phyloP scores from a whole-genome alignment of 1,140 invertebrate genomes.

The Phocides pigmalion region DNA sequence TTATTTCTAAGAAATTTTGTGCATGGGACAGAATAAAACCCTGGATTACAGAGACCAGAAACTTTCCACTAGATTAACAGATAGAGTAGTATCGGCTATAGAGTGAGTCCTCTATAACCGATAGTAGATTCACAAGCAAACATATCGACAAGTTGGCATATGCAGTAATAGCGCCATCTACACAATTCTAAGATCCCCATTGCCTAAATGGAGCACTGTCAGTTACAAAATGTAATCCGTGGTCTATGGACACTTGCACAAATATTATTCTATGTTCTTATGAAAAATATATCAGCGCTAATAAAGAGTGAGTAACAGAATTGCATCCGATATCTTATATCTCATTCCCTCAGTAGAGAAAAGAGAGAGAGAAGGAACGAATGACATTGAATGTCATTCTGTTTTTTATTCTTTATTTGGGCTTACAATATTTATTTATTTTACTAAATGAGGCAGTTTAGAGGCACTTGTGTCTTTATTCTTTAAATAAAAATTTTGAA shows the following conservation, averaged over 20 bases:
- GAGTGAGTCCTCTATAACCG: no score
- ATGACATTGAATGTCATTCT: slow-evolving; percentile 2
- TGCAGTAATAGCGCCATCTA: no score
- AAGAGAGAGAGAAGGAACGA: not conserved
- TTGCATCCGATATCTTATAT: not conserved
- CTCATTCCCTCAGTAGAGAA: not conserved
- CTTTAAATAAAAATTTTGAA: no score
- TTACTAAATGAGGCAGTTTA: slow-evolving; percentile 3
- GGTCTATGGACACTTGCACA: slow-evolving; percentile 21
- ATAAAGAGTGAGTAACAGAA: slow-evolving; percentile 8
- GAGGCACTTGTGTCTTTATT: not conserved
- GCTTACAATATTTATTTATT: not conserved
- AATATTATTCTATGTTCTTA: slow-evolving; percentile 12
- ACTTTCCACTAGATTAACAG: no score
- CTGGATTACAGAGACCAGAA: no score
- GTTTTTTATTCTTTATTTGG: not conserved
- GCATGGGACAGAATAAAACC: no score
- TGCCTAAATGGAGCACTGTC: slow-evolving; percentile 11
- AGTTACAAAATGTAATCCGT: slow-evolving; percentile 23
- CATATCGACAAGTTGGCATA: no score
- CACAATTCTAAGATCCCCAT: not conserved
- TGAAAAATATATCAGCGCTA: slow-evolving; percentile 24
- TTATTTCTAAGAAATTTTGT: no score
- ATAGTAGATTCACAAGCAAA: no score
- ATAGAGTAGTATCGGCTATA: no score